Evolutionary conservation across 2,113 vertebrate species (phyloP), one percentile per base, ranked within the genome.

Genomic region (Boleophthalmus pectinirostris): DNA sequence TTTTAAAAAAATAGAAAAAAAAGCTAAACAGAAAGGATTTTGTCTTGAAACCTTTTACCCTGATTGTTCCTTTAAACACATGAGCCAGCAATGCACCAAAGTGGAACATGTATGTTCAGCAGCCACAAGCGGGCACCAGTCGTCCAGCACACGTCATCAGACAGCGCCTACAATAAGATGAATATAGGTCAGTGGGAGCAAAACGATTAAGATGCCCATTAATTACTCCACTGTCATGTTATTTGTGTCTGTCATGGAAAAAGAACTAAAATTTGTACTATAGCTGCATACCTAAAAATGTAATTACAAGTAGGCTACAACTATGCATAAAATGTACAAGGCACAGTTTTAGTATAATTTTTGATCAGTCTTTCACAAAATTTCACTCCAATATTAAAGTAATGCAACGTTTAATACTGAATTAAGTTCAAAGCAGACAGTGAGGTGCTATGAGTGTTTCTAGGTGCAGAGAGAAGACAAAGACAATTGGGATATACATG

Each of bases 101-200:
- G 70, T 75, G 67, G 38, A 81, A 74, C 68, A 80, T 75, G 74
- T 14, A 45, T 38, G 15, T 64, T 12, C n/a, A 74, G 68, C 66
- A 54, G 54, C 81, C 85, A 84, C 79, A 74, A 85, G 85, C 77
- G 61, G 82, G 56, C 78, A 81, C 60, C 71, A 77, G 68, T 21
- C 74, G 65, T 63, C 72, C 66, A 70, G 14, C 68, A 76, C 69
- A 72, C 18, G 58, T 7, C 7, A n/a, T 54, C 54, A 38, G 6
- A 68, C 25, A 38, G 29, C 33, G 9, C 25, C 9, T 18, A 24
- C 7, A 61, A 54, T n/a, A 20, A 38, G 29, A 35, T 64, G 8
- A 35, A 21, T 33, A 15, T 18, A 18, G 25, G 58, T 33, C 58
- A 61, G 24, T 33, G 25, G 20, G 1, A 61, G 15, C 14, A 61